Evolutionary conservation across 2,797 vertebrate genomes (phyloP), one percentile per base, ranked within the genome.

Genomic region (Ptychobarbus kaznakovi): DNA sequence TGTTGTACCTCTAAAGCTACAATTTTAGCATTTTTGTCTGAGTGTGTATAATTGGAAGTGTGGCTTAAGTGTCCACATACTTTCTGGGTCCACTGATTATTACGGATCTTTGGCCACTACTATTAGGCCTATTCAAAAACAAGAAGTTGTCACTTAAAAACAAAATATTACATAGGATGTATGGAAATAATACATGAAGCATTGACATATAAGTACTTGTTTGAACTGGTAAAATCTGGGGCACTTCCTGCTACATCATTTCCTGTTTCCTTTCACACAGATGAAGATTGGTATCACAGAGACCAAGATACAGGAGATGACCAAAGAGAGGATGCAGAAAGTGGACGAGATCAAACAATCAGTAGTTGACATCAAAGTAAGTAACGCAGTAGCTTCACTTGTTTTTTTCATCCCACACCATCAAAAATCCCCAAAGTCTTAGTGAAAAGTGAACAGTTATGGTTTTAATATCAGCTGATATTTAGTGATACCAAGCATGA

Each of bases 271-370:
- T 68, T 42, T 83, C 53, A 73, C 84, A 53, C 74, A 95, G 94
- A 82, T 25, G 2, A 85, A 92, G 86, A 87, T 95, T 1, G 85
- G 56, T 38, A 87, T 82, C 20, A 88, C 90, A 0, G 89, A 92
- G 89, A 86, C 88, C 79, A 68, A 91, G 73, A 92, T 94, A 70
- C 91, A 93, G 79, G 90, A 93, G 61, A 93, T 95, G 93, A 94
- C 94, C 88, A 81, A 46, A 22, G 74, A 90, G 76, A 92, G 94
- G 44, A 83, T 90, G 40, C 82, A 51, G 44, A 96, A 95, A 89
- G 90, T 94, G 0, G 83, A 94, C n/a, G 93, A 94, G 87, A 92
- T 95, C 85, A 91, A 85, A 87, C 25, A 10, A 63, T 92, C 93
- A 1, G 82, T 92, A 74, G 32, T 25, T 10, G 87, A 93, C 5